phyloP scores from a whole-genome alignment of 2,113 vertebrate genomes.

The Vireo altiloquus region DNA sequence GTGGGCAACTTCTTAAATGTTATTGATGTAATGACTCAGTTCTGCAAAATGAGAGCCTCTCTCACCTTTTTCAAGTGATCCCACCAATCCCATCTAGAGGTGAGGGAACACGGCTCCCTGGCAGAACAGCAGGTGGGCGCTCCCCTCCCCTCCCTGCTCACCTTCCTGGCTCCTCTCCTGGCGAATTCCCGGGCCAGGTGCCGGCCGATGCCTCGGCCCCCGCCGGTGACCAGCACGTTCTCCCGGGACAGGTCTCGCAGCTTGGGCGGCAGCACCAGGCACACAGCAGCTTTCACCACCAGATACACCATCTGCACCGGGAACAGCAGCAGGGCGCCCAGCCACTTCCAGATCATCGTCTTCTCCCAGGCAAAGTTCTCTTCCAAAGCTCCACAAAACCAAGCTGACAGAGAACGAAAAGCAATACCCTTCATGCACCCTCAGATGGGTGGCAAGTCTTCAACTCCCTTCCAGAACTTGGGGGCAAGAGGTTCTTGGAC shows the following conservation, averaged over 20 bases:
- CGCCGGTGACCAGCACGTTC: constrained; percentile 91
- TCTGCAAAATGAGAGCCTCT: background rate
- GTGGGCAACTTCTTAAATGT: background rate
- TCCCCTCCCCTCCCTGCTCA: constrained; percentile 53
- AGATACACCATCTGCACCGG: constrained; percentile 82
- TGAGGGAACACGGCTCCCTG: background rate
- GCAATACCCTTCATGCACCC: constrained; percentile 34
- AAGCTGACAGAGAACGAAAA: background rate
- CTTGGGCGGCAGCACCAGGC: constrained; percentile 76
- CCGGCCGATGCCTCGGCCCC: constrained; percentile 94
- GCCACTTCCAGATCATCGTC: constrained; percentile 83
- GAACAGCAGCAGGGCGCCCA: constrained; percentile 83
- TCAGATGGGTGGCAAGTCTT: constrained; percentile 24
- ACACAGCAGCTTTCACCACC: constrained; percentile 75
- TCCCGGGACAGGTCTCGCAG: constrained; percentile 84
- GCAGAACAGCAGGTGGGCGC: constrained; percentile 17
- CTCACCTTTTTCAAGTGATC: background rate
- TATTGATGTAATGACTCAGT: rapidly evolving
- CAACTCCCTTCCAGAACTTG: constrained; percentile 37
- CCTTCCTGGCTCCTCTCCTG: constrained; percentile 87
- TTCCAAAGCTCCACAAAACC: background rate
- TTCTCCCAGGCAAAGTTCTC: constrained; percentile 37
- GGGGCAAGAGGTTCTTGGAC: background rate
- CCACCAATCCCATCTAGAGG: background rate
- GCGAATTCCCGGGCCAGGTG: constrained; percentile 92